These are phyloP conservation scores for Leucoma salicis DNA, from an alignment of 2,888 invertebrate genomes.

Conservation along the genomic window DNA sequence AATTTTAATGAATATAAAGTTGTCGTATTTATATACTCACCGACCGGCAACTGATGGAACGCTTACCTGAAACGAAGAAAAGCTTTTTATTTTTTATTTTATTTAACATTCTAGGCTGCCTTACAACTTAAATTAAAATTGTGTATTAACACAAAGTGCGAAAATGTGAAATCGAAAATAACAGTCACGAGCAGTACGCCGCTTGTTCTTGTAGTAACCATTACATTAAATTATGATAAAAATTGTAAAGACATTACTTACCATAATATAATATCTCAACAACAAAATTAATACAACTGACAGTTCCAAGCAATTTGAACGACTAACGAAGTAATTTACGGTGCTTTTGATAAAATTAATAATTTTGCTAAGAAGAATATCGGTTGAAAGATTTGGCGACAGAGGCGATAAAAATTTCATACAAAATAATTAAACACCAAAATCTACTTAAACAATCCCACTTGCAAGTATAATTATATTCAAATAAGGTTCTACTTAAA, in stretches of 20 bases:
- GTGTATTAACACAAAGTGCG: too few relatives aligned
- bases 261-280: background rate
- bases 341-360: background rate
- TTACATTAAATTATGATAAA: too few relatives aligned
- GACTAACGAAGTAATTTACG: constrained; percentile 2
- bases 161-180: too few relatives aligned
- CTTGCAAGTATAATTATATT: constrained; percentile 31
- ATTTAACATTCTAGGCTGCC: too few relatives aligned
- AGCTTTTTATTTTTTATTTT: constrained; percentile 14
- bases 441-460: constrained; percentile 29
- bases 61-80: constrained; percentile 40
- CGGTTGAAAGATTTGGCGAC: constrained; percentile 2
- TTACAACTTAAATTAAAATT: too few relatives aligned
- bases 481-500: constrained; percentile 26
- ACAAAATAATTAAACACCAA: constrained; percentile 27
- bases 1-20: constrained; percentile 28
- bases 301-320: background rate
- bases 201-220: too few relatives aligned
- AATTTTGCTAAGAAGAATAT: background rate
- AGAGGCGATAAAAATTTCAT: constrained; percentile 11
- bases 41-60: constrained; percentile 15
- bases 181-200: too few relatives aligned
- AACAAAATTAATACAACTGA: background rate
- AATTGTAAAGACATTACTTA: too few relatives aligned
- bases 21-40: constrained; percentile 30